Evolutionary conservation across 1,140 invertebrate species (phyloP).

Genomic region (Zaprionus vittiger): DNA sequence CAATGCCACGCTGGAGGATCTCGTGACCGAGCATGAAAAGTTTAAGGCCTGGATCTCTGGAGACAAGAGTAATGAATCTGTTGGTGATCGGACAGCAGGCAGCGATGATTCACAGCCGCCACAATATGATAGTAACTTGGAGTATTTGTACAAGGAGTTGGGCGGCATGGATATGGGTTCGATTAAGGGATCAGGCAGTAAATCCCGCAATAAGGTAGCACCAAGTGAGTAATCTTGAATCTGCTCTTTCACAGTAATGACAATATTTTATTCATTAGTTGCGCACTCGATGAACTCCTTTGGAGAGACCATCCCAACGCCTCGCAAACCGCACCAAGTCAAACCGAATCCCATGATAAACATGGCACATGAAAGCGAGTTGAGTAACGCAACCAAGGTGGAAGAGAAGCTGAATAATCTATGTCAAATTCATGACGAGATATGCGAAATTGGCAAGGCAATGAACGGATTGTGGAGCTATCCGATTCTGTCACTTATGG

Average conservation of each 20-base stretch:
- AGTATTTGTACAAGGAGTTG: conserved; percentile 74
- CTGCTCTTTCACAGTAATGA: background rate
- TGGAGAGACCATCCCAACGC: conserved; percentile 51
- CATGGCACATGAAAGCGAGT: conserved; percentile 71
- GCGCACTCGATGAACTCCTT: conserved; percentile 72
- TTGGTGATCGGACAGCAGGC: conserved; percentile 19
- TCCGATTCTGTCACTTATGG: conserved; percentile 82
- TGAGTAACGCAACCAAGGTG: conserved; percentile 69
- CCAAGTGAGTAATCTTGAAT: conserved; percentile 51
- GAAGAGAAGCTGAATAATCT: conserved; percentile 83
- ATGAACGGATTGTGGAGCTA: conserved; percentile 83
- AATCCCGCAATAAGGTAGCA: conserved; percentile 60
- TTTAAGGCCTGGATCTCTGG: conserved; percentile 60
- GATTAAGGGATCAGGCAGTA: conserved; percentile 42
- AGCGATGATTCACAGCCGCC: conserved; percentile 51
- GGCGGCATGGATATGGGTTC: conserved; percentile 61
- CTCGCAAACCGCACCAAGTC: conserved; percentile 22
- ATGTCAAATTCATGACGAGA: conserved; percentile 82
- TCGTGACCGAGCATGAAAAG: conserved; percentile 68
- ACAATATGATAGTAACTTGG: conserved; percentile 70
- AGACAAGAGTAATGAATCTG: conserved; percentile 15
- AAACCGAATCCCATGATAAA: conserved; percentile 56
- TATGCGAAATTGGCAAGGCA: conserved; percentile 82
- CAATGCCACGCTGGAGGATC: conserved; percentile 67
- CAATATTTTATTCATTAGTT: conserved; percentile 32